Evolutionary conservation across 2,113 vertebrate genomes (phyloP).

Genomic region (Cephalopholis sonnerati): DNA sequence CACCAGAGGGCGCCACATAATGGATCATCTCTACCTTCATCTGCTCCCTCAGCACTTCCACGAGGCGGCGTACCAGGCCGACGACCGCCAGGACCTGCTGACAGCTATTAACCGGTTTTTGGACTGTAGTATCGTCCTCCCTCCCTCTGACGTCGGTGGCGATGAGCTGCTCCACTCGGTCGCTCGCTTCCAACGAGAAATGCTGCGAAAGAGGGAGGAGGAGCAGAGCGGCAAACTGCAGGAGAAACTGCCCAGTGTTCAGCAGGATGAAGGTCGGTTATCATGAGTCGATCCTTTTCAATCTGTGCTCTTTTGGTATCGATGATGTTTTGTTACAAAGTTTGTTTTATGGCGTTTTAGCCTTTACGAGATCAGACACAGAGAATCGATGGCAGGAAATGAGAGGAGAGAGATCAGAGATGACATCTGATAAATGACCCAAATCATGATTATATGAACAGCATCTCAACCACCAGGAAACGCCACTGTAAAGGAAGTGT

Average conservation of each 20-base stretch:
- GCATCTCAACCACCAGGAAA: no score
- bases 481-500: no score
- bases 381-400: neutral
- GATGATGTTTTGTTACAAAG: no score
- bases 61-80: conserved; percentile 90
- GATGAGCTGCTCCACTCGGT: conserved; percentile 92
- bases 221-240: conserved; percentile 86
- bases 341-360: no score
- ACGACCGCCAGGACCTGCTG: conserved; percentile 91
- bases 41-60: conserved; percentile 88
- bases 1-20: neutral
- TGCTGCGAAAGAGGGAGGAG: conserved; percentile 90
- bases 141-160: conserved; percentile 89
- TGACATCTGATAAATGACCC: no score
- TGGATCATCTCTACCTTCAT: neutral
- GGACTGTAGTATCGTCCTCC: conserved; percentile 93
- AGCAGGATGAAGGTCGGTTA: conserved; percentile 36
- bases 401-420: neutral
- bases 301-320: no score
- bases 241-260: conserved; percentile 82
- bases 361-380: neutral
- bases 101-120: conserved; percentile 92
- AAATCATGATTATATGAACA: no score
- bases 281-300: no score
- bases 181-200: conserved; percentile 90